Conservation (phyloP, 2,888 invertebrate genomes). For the Panorpa germanica region DNA sequence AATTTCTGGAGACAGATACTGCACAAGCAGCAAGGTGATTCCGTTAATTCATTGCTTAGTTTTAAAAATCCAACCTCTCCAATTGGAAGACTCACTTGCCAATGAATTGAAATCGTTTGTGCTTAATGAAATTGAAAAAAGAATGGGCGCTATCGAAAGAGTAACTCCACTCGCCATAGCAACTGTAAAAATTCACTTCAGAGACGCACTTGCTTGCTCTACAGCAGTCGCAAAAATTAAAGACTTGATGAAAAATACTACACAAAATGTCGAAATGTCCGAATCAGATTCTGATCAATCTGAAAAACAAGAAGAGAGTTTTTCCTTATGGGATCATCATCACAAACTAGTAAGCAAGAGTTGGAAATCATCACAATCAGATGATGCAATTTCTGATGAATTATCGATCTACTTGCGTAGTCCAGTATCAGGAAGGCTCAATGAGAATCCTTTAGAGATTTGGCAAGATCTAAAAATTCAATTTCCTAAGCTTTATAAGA, state of each 20-base stretch:
- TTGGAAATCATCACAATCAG: too few relatives aligned
- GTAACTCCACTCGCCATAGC: constrained; percentile 14
- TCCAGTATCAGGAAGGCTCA: too few relatives aligned
- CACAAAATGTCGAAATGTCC: constrained; percentile 4
- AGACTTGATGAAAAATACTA: constrained; percentile 10
- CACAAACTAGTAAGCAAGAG: too few relatives aligned
- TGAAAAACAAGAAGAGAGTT: constrained; percentile 8
- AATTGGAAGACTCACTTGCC: constrained; percentile 11
- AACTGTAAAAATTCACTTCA: constrained; percentile 15
- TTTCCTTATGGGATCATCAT: constrained; percentile 6
- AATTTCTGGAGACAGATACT: too few relatives aligned
- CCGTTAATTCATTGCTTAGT: constrained; percentile 11
- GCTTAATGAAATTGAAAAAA: constrained; percentile 12
- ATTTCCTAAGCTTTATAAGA: too few relatives aligned
- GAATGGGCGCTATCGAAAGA: constrained; percentile 13
- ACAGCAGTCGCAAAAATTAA: too few relatives aligned
- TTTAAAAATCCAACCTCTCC: constrained; percentile 11
- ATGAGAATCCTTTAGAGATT: too few relatives aligned
- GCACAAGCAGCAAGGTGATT: constrained; percentile 10
- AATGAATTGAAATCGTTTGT: constrained; percentile 11
- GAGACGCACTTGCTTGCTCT: constrained; percentile 12
- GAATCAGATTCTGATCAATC: constrained; percentile 11
- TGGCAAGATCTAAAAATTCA: too few relatives aligned
- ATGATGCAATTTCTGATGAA: too few relatives aligned
- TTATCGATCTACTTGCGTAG: too few relatives aligned